phyloP scores from a whole-genome alignment of 2,113 vertebrate species.

The Cercopithecus mona region DNA sequence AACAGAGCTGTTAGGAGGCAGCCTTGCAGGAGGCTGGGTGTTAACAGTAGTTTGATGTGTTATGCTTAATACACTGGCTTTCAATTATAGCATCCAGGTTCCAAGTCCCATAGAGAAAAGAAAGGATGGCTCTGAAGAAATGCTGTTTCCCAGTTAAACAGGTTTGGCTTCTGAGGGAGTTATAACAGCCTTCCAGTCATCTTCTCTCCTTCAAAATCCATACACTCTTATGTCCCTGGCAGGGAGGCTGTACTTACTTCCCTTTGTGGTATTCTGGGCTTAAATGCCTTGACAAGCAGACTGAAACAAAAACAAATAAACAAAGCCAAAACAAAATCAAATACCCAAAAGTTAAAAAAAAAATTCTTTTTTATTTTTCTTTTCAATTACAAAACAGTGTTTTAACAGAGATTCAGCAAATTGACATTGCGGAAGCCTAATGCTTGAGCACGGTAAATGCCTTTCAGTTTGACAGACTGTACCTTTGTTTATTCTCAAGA shows the following conservation, averaged over 20 bases:
- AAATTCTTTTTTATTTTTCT: no score
- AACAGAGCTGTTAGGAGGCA: slow-evolving; percentile 82
- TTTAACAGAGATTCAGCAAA: neutral
- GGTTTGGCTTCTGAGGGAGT: neutral
- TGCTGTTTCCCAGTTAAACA: neutral
- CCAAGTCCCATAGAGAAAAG: slow-evolving; percentile 45
- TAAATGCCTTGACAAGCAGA: neutral
- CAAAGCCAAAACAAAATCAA: neutral
- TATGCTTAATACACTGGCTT: slow-evolving; percentile 78
- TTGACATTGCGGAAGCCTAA: neutral
- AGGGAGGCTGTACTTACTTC: accelerated
- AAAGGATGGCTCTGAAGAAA: neutral
- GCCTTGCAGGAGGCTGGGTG: slow-evolving; percentile 82
- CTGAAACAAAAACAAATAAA: neutral
- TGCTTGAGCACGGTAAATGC: neutral
- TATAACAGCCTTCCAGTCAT: neutral
- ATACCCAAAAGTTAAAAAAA: neutral
- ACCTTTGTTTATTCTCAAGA: slow-evolving; percentile 51
- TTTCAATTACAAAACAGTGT: neutral
- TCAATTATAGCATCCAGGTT: slow-evolving; percentile 72
- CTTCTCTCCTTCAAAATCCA: neutral
- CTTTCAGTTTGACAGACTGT: neutral
- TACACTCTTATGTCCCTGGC: neutral
- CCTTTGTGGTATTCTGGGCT: neutral
- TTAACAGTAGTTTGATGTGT: slow-evolving; percentile 79